Evolutionary conservation across 2,113 vertebrate species (phyloP).

Genomic region (Oceanites oceanicus): DNA sequence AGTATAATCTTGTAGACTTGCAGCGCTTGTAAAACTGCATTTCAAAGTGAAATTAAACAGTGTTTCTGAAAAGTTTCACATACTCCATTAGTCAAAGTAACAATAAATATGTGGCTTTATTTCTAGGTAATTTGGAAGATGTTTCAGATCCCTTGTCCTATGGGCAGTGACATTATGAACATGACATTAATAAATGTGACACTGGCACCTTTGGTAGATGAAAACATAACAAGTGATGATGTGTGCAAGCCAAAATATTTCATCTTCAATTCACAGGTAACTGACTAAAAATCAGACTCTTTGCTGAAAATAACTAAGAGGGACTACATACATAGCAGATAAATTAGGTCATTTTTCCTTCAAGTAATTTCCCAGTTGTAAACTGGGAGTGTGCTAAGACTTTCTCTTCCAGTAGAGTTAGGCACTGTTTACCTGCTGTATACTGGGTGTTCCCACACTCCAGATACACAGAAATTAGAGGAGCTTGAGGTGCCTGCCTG

Average conservation of each 20-base stretch:
- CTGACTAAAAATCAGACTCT: neutral
- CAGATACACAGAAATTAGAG: neutral
- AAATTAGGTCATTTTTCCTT: neutral
- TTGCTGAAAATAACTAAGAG: neutral
- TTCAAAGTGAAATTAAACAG: neutral
- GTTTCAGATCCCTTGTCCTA: constrained; percentile 89
- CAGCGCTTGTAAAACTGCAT: neutral
- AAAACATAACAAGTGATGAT: constrained; percentile 72
- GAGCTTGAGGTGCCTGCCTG: neutral
- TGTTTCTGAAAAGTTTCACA: neutral
- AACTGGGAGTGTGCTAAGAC: neutral
- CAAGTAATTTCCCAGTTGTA: neutral
- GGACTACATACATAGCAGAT: neutral
- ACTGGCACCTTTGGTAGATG: neutral
- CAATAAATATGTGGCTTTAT: neutral
- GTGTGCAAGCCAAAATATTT: constrained; percentile 89
- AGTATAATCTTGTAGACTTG: constrained; percentile 61
- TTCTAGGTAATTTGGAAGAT: constrained; percentile 96
- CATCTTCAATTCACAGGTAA: constrained; percentile 93
- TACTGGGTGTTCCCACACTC: neutral
- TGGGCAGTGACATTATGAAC: constrained; percentile 59
- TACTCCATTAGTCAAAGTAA: neutral
- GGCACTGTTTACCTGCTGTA: neutral
- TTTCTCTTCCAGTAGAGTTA: neutral
- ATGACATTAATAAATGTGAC: constrained; percentile 73